These are phyloP conservation scores for Hirtodrosophila duncani DNA, from an alignment of 2,888 invertebrate genomes.

Conservation along the genomic window DNA sequence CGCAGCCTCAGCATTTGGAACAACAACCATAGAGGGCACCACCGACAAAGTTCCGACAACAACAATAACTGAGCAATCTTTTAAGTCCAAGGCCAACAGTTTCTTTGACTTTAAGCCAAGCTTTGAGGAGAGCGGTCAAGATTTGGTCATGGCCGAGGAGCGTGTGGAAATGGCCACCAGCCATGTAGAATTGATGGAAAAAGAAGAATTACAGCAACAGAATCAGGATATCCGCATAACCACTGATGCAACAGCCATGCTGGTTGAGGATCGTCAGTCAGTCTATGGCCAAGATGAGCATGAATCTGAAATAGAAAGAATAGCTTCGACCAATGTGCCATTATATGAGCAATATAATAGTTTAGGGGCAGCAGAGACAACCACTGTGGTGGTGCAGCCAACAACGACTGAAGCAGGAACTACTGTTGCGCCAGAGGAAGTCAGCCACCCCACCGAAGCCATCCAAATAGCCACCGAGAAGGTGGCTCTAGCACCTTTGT, in stretches of 20 bases:
- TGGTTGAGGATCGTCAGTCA: too few species aligned
- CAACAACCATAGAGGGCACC: background rate
- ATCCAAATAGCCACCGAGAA: background rate
- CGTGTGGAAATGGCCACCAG: slow-evolving; percentile 7
- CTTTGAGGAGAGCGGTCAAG: background rate
- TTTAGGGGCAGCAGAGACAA: too few species aligned
- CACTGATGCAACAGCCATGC: background rate
- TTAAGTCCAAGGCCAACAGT: background rate
- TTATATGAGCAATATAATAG: too few species aligned
- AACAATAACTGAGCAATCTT: too few species aligned
- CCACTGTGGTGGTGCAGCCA: background rate
- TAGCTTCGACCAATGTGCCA: too few species aligned
- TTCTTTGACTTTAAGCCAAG: background rate
- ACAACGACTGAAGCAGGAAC: background rate
- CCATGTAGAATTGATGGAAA: too few species aligned
- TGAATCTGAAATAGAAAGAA: too few species aligned
- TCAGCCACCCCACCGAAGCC: background rate
- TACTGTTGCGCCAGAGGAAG: slow-evolving; percentile 2
- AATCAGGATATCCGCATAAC: too few species aligned
- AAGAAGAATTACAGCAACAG: too few species aligned
- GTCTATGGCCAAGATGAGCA: too few species aligned
- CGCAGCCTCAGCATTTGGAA: background rate
- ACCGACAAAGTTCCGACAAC: too few species aligned
- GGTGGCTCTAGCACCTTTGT: too few species aligned
- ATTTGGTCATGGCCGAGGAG: slow-evolving; percentile 12